These are phyloP conservation scores for Catagonus wagneri DNA, from an alignment of 2,113 vertebrate species.

Conservation along the genomic window DNA sequence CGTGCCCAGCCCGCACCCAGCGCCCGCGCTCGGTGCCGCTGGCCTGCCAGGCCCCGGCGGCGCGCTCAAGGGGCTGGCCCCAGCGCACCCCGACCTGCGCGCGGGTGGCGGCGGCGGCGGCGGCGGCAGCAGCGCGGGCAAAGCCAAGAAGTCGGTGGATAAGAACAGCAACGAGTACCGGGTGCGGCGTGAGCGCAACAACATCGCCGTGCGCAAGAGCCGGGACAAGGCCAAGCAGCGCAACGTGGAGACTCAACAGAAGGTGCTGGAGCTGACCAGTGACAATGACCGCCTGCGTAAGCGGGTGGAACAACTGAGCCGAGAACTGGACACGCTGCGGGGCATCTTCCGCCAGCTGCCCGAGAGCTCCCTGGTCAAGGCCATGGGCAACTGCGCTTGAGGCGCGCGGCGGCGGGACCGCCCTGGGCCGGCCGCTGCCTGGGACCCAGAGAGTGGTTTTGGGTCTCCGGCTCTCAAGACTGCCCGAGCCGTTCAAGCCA, in stretches of 20 bases:
- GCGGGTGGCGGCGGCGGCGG: constrained; percentile 63
- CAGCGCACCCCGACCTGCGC: constrained; percentile 76
- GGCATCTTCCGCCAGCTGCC: constrained; percentile 98
- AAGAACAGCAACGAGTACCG: constrained; percentile 98
- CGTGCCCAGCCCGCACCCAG: constrained; percentile 94
- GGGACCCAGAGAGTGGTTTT: constrained; percentile 64
- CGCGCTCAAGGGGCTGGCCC: constrained; percentile 85
- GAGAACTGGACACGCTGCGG: constrained; percentile 96
- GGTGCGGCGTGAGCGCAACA: constrained; percentile 97
- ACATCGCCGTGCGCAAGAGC: constrained; percentile 98
- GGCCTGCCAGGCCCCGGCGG: constrained; percentile 78
- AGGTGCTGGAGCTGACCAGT: constrained; percentile 94
- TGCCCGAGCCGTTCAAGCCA: not conserved
- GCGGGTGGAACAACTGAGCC: constrained; percentile 96
- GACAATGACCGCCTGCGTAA: constrained; percentile 98
- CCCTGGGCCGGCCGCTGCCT: constrained; percentile 35
- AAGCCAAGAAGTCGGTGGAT: constrained; percentile 95
- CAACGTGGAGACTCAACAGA: constrained; percentile 98
- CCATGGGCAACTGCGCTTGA: constrained; percentile 94
- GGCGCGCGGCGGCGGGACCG: constrained; percentile 57
- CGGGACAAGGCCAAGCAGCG: constrained; percentile 98
- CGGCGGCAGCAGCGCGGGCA: constrained; percentile 85
- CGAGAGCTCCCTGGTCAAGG: constrained; percentile 95
- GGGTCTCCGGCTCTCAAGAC: constrained; percentile 54
- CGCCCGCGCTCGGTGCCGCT: constrained; percentile 77